Base-by-base conservation (phyloP, 2,797 vertebrate genomes). In the Hirundo rustica region DNA sequence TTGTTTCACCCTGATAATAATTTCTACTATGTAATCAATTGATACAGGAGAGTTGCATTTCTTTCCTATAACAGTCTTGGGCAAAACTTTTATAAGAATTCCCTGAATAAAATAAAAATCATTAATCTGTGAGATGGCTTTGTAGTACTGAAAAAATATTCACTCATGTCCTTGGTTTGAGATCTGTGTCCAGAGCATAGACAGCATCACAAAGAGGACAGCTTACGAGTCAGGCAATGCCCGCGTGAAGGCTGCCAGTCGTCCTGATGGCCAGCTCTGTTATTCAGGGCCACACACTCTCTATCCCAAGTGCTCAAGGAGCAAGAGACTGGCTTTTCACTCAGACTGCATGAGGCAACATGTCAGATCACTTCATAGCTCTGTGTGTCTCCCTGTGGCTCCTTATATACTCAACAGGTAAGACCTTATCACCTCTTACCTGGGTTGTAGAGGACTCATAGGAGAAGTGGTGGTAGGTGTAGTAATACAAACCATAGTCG, bases 201-300 rank as follows among this genome's bases (percentile, higher is more conserved):
- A n/a, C 38, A 45, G 23, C 38, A 19, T 29, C 38, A 29, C n/a
- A n/a, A 38, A 10, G n/a, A 45, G 38, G 40, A 16, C n/a, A 40
- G 12, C 16, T 61, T 53, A n/a, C 27, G 29, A 45, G 9, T 25
- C 47, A 54, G 40, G 47, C 64, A 45, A 20, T 11, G 19, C 27
- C 19, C 0, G 0, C 9, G 10, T 27, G 47, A 53, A n/a, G n/a
- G 23, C n/a, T 85, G 38, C 64, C n/a, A 8, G 11, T n/a, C 45
- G n/a, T 76, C 22, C 62, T 68, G 32, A 5, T 23, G 54, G 55
- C n/a, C 64, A 61, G 20, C 64, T 68, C 40, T 47, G 55, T 11
- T n/a, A n/a, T 34, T 47, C 16, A 29, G 27, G 40, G 29, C 64
- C 47, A 20, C 62, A 53, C 29, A n/a, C 27, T 19, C 12, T 51